Conservation (phyloP, 1,140 invertebrate species). For the Pseudachorutes palmiensis region DNA sequence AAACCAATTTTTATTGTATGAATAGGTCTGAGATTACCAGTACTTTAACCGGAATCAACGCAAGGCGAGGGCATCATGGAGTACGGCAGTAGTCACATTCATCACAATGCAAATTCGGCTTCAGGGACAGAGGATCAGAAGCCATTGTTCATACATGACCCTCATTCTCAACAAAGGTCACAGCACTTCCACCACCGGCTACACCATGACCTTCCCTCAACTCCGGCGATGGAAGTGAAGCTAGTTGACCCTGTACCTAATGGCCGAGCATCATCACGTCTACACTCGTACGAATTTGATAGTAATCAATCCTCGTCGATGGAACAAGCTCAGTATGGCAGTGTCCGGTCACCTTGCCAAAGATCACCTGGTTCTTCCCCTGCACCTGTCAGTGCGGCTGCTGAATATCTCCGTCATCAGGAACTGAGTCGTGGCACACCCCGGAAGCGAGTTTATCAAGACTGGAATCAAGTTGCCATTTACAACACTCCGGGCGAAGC, state of each 20-base stretch:
- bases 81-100: not conserved
- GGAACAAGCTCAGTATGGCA: not conserved
- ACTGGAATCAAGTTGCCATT: slow-evolving; percentile 3
- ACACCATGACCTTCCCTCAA: not conserved
- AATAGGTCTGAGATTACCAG: too few relatives aligned
- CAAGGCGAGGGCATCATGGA: not conserved
- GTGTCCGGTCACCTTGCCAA: not conserved
- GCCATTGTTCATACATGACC: not conserved
- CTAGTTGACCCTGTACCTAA: not conserved
- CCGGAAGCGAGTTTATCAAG: not conserved
- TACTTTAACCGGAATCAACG: too few relatives aligned
- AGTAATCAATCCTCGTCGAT: not conserved
- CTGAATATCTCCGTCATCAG: not conserved
- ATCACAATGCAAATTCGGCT: too few relatives aligned
- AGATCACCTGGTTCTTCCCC: slow-evolving; percentile 1
- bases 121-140: not conserved
- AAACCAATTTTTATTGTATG: too few relatives aligned
- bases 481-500: not conserved
- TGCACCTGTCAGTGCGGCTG: slow-evolving; percentile 1
- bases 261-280: not conserved
- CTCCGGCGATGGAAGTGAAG: not conserved
- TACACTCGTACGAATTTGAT: not conserved
- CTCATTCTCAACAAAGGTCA: slow-evolving; percentile 3
- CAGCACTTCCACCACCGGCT: not conserved
- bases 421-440: not conserved